phyloP scores from a whole-genome alignment of 2,797 vertebrate genomes.

The Jordanella pulchra region DNA sequence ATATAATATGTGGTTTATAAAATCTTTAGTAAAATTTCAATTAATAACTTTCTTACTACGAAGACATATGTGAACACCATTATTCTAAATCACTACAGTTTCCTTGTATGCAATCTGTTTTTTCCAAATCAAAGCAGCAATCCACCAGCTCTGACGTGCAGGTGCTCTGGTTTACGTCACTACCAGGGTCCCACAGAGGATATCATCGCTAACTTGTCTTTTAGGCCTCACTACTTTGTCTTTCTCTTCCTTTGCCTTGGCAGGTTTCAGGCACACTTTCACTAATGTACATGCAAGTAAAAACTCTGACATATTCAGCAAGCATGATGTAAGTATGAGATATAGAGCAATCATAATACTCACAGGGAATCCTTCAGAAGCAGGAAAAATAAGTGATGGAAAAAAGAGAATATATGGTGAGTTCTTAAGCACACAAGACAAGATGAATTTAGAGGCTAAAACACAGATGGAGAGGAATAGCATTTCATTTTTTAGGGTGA shows the following conservation, averaged over 20 bases:
- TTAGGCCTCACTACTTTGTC: constrained; percentile 27
- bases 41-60: constrained; percentile 10
- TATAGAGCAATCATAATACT: constrained; percentile 51
- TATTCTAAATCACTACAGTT: not conserved
- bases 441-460: not conserved
- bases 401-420: constrained; percentile 15
- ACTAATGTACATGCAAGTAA: constrained; percentile 41
- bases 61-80: not conserved
- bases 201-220: constrained; percentile 26
- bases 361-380: constrained; percentile 23
- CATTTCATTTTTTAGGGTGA: not conserved
- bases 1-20: constrained; percentile 53
- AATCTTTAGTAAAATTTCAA: constrained; percentile 44
- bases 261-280: constrained; percentile 31
- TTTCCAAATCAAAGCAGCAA: constrained; percentile 27
- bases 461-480: not conserved
- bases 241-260: constrained; percentile 29
- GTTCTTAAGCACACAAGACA: constrained; percentile 3
- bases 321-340: constrained; percentile 68
- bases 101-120: not conserved
- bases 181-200: constrained; percentile 17
- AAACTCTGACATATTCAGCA: constrained; percentile 60
- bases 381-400: constrained; percentile 31
- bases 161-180: constrained; percentile 28
- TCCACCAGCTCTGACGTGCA: constrained; percentile 17